These are phyloP conservation scores for Himalopsyche phryganea DNA, from an alignment of 1,140 invertebrate species.

Conservation along the genomic window DNA sequence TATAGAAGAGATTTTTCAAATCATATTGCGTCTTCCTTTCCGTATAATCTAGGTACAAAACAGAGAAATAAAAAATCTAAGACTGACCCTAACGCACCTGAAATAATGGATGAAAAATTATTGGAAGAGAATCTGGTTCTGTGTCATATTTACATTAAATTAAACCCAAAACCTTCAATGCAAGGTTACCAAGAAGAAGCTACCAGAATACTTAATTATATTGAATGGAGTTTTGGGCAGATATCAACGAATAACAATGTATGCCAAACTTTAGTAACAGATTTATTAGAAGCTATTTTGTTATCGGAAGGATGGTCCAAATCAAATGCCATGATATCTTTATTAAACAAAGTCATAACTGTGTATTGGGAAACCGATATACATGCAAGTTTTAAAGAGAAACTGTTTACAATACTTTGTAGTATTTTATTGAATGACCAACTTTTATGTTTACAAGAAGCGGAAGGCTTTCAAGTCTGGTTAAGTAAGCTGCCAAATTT, in stretches of 20 bases:
- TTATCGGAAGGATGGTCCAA: conserved; percentile 42
- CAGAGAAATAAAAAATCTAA: conserved; percentile 27
- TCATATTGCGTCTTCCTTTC: conserved; percentile 54
- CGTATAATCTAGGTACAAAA: conserved; percentile 43
- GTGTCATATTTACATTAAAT: conserved; percentile 49
- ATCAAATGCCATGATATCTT: conserved; percentile 37
- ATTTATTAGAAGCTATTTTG: conserved; percentile 45
- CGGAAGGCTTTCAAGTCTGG: conserved; percentile 44
- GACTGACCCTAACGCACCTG: conserved; percentile 9
- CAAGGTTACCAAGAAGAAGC: not conserved
- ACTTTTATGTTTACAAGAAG: conserved; percentile 41
- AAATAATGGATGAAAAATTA: conserved; percentile 45
- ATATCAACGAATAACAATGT: conserved; percentile 28
- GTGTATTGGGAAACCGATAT: conserved; percentile 43
- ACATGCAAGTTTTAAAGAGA: conserved; percentile 39
- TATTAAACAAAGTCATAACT: conserved; percentile 46
- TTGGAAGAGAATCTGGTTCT: conserved; percentile 53
- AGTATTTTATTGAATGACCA: conserved; percentile 46
- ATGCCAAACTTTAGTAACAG: conserved; percentile 40
- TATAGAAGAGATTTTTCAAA: conserved; percentile 50
- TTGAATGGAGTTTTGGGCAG: conserved; percentile 45
- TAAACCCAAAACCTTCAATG: conserved; percentile 43
- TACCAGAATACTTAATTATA: conserved; percentile 45
- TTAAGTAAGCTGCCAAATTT: conserved; percentile 47
- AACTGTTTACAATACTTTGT: conserved; percentile 48